phyloP scores from a whole-genome alignment of 2,797 vertebrate genomes.

The Dromococcyx pavoninus region DNA sequence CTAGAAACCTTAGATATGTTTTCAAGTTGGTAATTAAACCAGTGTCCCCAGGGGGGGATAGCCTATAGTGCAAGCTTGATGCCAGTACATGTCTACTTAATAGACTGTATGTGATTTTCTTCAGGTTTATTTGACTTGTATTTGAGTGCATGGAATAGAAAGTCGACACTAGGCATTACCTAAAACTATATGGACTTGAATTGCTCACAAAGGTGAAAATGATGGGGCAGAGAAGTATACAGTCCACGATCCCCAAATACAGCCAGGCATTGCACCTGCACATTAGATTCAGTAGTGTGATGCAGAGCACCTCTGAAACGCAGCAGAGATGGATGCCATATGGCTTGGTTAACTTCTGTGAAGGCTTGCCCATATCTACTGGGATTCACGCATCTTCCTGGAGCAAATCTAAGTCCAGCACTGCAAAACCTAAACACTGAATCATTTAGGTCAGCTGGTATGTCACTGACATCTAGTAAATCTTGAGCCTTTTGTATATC shows the following conservation, averaged over 20 bases:
- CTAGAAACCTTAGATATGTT: background rate
- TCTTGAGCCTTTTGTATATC: background rate
- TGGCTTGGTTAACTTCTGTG: background rate
- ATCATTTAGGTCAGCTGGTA: background rate
- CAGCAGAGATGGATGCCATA: background rate
- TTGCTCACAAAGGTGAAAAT: background rate
- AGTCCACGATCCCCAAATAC: background rate
- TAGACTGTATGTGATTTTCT: background rate
- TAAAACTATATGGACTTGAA: background rate
- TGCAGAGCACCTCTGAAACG: background rate
- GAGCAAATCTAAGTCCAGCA: background rate
- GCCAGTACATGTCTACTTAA: background rate
- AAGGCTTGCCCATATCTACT: background rate
- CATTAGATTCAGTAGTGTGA: background rate
- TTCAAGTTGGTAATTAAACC: slow-evolving; percentile 44
- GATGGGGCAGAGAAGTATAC: background rate
- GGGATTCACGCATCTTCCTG: background rate
- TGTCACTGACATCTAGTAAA: background rate
- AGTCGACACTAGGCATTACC: background rate
- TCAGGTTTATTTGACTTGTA: background rate
- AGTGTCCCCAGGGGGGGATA: background rate
- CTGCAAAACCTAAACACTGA: background rate
- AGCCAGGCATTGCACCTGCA: background rate
- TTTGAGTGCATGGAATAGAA: background rate
- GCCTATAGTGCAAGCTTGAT: background rate